Base-by-base conservation (phyloP, 2,797 vertebrate genomes). In the Ctenosaura bakeri region DNA sequence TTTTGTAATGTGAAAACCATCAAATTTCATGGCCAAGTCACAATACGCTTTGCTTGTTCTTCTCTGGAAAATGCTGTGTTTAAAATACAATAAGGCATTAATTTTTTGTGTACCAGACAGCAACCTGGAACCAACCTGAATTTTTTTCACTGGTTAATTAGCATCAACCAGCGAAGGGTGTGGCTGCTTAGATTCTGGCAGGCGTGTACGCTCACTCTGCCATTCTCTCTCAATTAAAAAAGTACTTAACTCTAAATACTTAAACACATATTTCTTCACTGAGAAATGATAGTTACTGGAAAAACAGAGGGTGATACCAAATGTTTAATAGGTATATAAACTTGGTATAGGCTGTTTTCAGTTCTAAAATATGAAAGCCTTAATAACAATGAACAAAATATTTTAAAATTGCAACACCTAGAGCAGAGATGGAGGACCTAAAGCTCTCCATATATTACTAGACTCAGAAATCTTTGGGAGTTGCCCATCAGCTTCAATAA, bases 31-130 rank as follows among this genome's bases (percentile, higher is more conserved):
- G 20, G 32, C 54, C 22, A 80, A 52, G 22, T 29, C 38, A 79
- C 26, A 91, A 83, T 82, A 6, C 46, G 87, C 5, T 22, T 66
- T 88, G 4, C 5, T 84, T 38, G 29, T 80, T 88, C 86, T 85
- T 13, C 24, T 26, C 42, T 85, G n/a, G 66, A 81, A 86, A 74
- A 76, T 26, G 38, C 3, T 56, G 20, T 62, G 32, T 71, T 24
- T 35, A 71, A 80, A 85, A 42, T 54, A 42, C 81, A 50, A 46
- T 54, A 50, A 35, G 50, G 32, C 69, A 81, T 77, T 64, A 10
- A 50, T 2, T 35, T 18, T 64, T 42, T 79, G 62, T 42, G 14
- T 35, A 86, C 12, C 50, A 59, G 2, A 35, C 20, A 35, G 3
- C 35, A 52, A 18, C 4, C 35, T 80, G 2, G 29, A 81, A 66